Evolutionary conservation across 1,140 invertebrate genomes (phyloP).

Genomic region (Atopsyche davidsoni): DNA sequence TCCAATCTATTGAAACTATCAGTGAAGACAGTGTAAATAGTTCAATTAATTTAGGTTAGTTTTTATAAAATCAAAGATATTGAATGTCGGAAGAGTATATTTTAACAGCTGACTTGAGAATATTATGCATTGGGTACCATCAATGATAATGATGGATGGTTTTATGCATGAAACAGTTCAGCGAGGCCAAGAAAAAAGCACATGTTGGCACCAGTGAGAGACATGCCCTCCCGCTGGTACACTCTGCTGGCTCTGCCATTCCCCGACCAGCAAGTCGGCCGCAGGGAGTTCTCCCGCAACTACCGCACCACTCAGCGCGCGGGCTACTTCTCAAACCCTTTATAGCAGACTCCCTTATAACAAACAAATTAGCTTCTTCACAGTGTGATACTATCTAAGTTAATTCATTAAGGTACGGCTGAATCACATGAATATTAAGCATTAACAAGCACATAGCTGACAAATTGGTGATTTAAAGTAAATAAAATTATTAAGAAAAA

Average conservation of each 20-base stretch:
- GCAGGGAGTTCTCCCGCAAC: constrained; percentile 71
- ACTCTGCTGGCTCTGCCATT: constrained; percentile 84
- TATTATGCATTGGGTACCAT: background rate
- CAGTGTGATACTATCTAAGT: constrained; percentile 29
- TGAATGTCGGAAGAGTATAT: no score
- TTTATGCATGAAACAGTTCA: constrained; percentile 34
- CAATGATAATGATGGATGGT: constrained; percentile 13
- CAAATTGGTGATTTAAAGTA: constrained; percentile 13
- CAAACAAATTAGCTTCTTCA: constrained; percentile 1
- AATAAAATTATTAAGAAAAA: no score
- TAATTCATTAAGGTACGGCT: constrained; percentile 28
- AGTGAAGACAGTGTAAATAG: no score
- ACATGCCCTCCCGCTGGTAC: constrained; percentile 75
- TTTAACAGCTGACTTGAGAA: no score
- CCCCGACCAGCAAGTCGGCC: constrained; percentile 82
- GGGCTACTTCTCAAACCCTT: constrained; percentile 71
- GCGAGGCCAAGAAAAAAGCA: constrained; percentile 35
- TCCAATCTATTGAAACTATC: no score
- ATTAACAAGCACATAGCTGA: constrained; percentile 20
- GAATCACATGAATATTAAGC: constrained; percentile 13
- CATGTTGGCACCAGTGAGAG: constrained; percentile 36
- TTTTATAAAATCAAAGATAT: no score
- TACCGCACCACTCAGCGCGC: constrained; percentile 66
- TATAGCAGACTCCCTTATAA: constrained; percentile 33
- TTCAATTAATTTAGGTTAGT: no score